Conservation (phyloP, 2,113 vertebrate genomes). For the Myiopsitta monachus region DNA sequence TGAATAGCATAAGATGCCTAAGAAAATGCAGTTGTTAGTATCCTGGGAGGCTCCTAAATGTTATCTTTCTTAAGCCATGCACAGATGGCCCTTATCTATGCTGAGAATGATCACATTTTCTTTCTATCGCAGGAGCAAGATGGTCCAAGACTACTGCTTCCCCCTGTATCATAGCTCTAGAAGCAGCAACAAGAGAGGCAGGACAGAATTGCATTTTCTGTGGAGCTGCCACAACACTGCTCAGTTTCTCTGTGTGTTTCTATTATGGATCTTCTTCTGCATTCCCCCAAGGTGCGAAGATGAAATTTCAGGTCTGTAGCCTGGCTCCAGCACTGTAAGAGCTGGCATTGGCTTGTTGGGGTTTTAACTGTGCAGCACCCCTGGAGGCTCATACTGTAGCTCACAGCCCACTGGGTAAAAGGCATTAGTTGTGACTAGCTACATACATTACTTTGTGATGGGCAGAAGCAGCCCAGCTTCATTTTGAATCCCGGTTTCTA, state of each 20-base stretch:
- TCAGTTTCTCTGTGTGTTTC: background rate
- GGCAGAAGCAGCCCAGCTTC: background rate
- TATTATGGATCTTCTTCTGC: background rate
- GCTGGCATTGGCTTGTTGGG: background rate
- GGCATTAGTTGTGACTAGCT: background rate
- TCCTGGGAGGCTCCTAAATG: background rate
- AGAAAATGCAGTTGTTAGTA: background rate
- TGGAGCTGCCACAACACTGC: background rate
- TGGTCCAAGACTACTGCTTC: background rate
- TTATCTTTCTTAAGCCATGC: background rate
- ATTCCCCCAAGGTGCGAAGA: background rate
- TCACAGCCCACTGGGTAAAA: background rate
- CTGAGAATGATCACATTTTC: background rate
- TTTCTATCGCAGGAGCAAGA: background rate
- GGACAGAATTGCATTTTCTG: background rate
- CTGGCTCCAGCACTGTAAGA: background rate
- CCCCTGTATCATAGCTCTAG: background rate
- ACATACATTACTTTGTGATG: rapidly evolving
- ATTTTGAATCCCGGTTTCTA: background rate
- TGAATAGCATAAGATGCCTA: background rate
- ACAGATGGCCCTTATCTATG: background rate
- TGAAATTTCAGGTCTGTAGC: background rate
- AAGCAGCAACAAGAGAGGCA: background rate
- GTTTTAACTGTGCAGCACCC: background rate
- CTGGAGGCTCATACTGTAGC: background rate